A percentile compares a stretch with the other conserved stretches of the same genome.
Conservation (phyloP, 2,888 invertebrate species). For the Dasypolia templi region DNA sequence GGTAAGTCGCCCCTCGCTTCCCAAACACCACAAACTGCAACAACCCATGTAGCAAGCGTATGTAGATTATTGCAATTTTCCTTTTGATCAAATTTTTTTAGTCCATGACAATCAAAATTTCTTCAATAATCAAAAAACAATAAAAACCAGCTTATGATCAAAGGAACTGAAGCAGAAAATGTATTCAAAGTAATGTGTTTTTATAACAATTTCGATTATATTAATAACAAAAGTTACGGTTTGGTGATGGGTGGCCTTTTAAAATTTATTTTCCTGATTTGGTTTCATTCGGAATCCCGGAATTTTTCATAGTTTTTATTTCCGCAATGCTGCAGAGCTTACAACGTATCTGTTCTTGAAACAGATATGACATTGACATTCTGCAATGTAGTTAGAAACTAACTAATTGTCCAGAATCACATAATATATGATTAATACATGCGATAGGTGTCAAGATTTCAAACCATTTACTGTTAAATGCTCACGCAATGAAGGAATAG, state of each 20-base stretch:
- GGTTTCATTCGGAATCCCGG: conserved; percentile 6
- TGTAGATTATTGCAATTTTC: too few relatives aligned
- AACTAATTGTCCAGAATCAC: not conserved
- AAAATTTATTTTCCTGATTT: not conserved
- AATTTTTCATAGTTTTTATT: not conserved
- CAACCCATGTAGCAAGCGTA: too few relatives aligned
- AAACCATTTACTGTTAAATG: too few relatives aligned
- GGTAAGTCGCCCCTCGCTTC: too few relatives aligned
- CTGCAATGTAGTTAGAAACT: not conserved
- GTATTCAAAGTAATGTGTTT: conserved; percentile 18
- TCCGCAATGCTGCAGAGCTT: not conserved
- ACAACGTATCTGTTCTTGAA: not conserved
- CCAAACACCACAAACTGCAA: too few relatives aligned
- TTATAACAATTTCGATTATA: conserved; percentile 8
- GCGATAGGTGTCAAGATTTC: too few relatives aligned
- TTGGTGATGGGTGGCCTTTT: not conserved
- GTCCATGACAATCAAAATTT: too few relatives aligned
- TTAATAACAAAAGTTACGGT: conserved; percentile 22
- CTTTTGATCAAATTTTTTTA: too few relatives aligned
- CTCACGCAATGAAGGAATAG: too few relatives aligned
- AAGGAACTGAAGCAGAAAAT: not conserved
- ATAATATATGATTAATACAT: too few relatives aligned
- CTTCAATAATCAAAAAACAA: not conserved
- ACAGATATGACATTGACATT: not conserved
- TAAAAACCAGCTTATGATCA: not conserved